These are phyloP conservation scores for Corythornis madagascariensis DNA, from an alignment of 2,113 vertebrate species.

Conservation along the genomic window DNA sequence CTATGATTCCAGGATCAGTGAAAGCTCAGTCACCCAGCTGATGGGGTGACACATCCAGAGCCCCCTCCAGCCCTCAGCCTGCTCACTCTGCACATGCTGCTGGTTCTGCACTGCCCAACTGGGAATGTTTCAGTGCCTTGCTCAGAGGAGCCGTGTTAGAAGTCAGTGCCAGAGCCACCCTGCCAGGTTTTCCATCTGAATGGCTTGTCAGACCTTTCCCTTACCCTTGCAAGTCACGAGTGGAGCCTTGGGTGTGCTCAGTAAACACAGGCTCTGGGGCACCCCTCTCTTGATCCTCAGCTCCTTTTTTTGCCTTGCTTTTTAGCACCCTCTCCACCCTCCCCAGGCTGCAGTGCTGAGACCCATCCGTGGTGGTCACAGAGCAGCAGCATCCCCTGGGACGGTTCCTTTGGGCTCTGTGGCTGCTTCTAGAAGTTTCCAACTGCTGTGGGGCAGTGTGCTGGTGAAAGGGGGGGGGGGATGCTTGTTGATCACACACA, in stretches of 20 bases:
- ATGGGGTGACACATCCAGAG: not conserved
- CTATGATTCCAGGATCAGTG: not conserved
- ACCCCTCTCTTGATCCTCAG: not conserved
- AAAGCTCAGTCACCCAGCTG: not conserved
- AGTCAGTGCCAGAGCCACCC: not conserved
- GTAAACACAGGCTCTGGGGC: accelerated
- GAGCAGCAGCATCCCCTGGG: not conserved
- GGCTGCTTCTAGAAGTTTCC: not conserved
- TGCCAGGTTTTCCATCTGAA: not conserved
- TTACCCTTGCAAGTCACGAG: not conserved
- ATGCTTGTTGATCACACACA: not conserved
- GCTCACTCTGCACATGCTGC: not conserved
- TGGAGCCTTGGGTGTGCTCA: not conserved
- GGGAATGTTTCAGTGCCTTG: not conserved
- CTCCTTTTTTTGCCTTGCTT: accelerated
- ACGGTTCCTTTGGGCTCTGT: not conserved
- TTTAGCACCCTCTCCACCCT: not conserved
- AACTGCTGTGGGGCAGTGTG: not conserved
- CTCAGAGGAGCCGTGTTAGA: not conserved
- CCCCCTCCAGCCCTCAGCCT: not conserved
- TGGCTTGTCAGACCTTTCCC: not conserved
- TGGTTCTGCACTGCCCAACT: not conserved
- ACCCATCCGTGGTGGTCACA: accelerated
- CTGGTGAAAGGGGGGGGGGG: not conserved
- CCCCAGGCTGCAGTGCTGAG: not conserved